Evolutionary conservation across 2,888 invertebrate species (phyloP), one percentile per base, ranked within the genome.

Genomic region (Herminia tarsipennalis): DNA sequence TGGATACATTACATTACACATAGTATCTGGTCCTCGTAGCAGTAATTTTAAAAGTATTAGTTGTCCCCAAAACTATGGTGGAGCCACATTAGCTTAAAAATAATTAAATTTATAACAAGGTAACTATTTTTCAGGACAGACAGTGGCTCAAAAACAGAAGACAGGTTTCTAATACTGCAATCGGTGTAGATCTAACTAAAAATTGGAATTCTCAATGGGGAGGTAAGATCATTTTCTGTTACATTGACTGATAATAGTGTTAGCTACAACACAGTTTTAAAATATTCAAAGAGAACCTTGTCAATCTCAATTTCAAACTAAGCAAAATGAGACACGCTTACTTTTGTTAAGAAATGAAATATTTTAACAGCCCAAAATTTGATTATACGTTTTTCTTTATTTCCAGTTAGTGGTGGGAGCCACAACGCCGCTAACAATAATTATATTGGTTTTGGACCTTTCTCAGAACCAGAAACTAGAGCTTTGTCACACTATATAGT

Each of bases 181-280:
- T 81, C 27, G 95, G 95, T 8, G 93, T 93, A 16, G 95, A 95
- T 81, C 86, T 94, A 2, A 92, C 94, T 47, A 92, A 93, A 50
- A 95, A 95, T 72, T 95, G 94, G 93, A 94, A 90, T 51, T 92
- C 92, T 34, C 91, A 93, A 59, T 94, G 94, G 94, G 93, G 92
- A 77, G 89, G 92, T 92, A 66, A 63, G 56, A 20, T 12, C 13
- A 17, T 12, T 8, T 9, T 9, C 9, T 30, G 2, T 9, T 6
- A 30, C 2, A 18, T 12, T 18, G 3, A n/a, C n/a, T n/a, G n/a
- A n/a, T n/a, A n/a, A n/a, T n/a, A n/a, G n/a, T n/a, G n/a, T n/a
- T n/a, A n/a, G n/a, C n/a, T n/a, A n/a, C n/a, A n/a, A n/a, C n/a
- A n/a, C n/a, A n/a, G n/a, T n/a, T n/a, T n/a, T n/a, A n/a, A n/a